phyloP scores from a whole-genome alignment of 2,888 invertebrate species.

The Thera britannica region DNA sequence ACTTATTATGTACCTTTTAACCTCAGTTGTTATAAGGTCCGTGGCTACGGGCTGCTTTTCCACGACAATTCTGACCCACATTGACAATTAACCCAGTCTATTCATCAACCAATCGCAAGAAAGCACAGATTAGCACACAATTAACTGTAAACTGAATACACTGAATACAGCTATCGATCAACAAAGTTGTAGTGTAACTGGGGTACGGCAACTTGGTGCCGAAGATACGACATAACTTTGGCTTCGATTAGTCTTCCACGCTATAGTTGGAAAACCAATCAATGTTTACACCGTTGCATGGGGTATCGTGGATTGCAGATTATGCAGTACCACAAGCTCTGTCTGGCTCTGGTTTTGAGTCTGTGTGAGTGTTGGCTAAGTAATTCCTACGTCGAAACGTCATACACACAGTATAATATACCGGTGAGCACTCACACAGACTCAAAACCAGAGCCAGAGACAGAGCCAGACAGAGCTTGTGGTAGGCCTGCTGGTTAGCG shows the following conservation, averaged over 20 bases:
- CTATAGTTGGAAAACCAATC: constrained; percentile 57
- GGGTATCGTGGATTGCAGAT: constrained; percentile 6
- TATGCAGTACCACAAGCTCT: too few species aligned
- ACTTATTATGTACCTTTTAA: too few species aligned
- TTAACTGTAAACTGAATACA: constrained; percentile 28
- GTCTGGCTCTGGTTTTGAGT: too few species aligned
- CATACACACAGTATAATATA: too few species aligned
- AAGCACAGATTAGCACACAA: constrained; percentile 25
- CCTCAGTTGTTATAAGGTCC: too few species aligned
- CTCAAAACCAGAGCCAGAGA: too few species aligned
- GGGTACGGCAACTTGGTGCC: constrained; percentile 26
- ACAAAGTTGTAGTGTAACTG: constrained; percentile 32
- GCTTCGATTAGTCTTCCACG: constrained; percentile 49
- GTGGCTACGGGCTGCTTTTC: not conserved
- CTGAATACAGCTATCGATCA: constrained; percentile 39
- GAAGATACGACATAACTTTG: constrained; percentile 43
- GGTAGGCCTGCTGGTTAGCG: constrained; percentile 10
- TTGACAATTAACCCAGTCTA: not conserved
- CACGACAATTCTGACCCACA: not conserved
- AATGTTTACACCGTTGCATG: constrained; percentile 46
- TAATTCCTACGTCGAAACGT: too few species aligned
- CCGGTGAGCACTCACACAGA: too few species aligned
- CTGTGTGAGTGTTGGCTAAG: too few species aligned
- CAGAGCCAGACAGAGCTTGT: too few species aligned
- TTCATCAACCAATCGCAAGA: constrained; percentile 8